Percentiles rank a stretch among this genome's conserved stretches.
phyloP scores from a whole-genome alignment of 2,888 invertebrate species.

The Caenorhabditis plicata region DNA sequence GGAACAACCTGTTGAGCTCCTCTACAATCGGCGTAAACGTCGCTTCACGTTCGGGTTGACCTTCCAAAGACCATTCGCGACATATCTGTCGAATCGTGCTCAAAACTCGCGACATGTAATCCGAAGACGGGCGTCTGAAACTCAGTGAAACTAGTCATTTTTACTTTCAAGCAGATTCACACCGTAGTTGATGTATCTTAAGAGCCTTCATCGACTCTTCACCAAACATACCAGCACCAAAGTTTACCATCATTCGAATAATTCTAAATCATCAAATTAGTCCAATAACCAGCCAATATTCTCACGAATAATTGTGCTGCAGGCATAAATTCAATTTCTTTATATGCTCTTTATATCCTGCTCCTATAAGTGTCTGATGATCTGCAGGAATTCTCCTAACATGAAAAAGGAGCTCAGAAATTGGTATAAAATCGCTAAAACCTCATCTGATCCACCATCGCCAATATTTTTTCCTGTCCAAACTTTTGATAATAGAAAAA shows the following conservation, averaged over 20 bases:
- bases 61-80: slow-evolving; percentile 86
- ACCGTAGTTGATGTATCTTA: slow-evolving; percentile 33
- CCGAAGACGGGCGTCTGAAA: slow-evolving; percentile 49
- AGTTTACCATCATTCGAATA: slow-evolving; percentile 24
- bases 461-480: slow-evolving; percentile 34
- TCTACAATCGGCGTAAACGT: slow-evolving; percentile 88
- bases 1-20: slow-evolving; percentile 77
- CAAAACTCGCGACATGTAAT: slow-evolving; percentile 81
- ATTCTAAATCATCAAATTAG: slow-evolving; percentile 15
- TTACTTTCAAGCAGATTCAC: not conserved
- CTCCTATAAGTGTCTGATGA: slow-evolving; percentile 34
- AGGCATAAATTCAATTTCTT: slow-evolving; percentile 17
- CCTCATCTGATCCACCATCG: slow-evolving; percentile 24
- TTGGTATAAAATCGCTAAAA: slow-evolving; percentile 1
- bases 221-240: slow-evolving; percentile 24
- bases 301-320: slow-evolving; percentile 41
- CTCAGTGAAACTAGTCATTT: too few species aligned
- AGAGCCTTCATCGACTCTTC: slow-evolving; percentile 25
- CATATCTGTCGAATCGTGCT: slow-evolving; percentile 91
- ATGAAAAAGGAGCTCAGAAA: slow-evolving; percentile 10
- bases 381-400: slow-evolving; percentile 39
- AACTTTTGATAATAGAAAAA: slow-evolving; percentile 47
- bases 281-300: slow-evolving; percentile 3
- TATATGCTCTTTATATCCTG: slow-evolving; percentile 25
- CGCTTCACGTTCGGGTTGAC: slow-evolving; percentile 47